Percentiles rank a stretch among this genome's conserved stretches.
Evolutionary conservation across 2,113 vertebrate species (phyloP).

Genomic region (Corvus cornix): DNA sequence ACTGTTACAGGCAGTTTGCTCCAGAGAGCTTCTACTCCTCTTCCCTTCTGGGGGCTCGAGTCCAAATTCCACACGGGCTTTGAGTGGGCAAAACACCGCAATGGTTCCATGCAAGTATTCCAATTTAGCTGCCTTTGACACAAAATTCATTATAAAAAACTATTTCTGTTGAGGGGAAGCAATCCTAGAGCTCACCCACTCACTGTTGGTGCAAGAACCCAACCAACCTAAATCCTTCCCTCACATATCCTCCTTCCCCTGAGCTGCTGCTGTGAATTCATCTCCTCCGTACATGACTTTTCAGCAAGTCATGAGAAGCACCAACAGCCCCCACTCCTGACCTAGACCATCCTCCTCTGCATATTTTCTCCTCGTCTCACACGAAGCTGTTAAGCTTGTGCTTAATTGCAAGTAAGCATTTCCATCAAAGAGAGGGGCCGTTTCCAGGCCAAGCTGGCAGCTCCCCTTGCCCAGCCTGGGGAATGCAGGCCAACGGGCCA

Average conservation of each 20-base stretch:
- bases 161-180: conserved; percentile 17
- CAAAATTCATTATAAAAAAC: conserved; percentile 6
- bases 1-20: background rate
- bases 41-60: background rate
- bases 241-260: background rate
- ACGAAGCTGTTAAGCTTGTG: background rate
- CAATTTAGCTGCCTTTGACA: background rate
- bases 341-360: background rate
- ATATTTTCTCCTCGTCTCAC: background rate
- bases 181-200: conserved; percentile 15
- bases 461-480: fast-evolving
- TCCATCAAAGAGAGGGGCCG: fast-evolving
- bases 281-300: background rate
- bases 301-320: background rate
- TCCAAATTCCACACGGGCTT: background rate
- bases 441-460: background rate
- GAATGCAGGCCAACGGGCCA: background rate
- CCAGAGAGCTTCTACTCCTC: background rate
- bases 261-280: background rate
- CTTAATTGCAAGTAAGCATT: background rate
- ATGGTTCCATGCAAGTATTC: background rate
- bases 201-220: background rate
- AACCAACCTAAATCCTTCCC: background rate
- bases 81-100: background rate
- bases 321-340: background rate